Percentiles rank a stretch among this genome's conserved stretches.
Evolutionary conservation across 2,888 invertebrate species (phyloP).

Genomic region (Allolobophora icterica): DNA sequence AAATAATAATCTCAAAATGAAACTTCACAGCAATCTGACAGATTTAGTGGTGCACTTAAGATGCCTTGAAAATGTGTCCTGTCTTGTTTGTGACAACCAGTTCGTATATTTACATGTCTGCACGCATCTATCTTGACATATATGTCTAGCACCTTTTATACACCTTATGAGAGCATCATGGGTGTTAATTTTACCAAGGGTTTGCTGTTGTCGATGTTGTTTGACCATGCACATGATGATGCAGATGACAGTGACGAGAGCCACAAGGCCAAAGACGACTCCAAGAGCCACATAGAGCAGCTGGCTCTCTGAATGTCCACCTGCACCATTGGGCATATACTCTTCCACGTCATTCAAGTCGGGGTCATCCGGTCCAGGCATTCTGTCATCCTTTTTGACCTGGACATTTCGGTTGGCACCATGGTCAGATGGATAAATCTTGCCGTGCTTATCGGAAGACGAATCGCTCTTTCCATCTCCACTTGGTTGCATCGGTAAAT

Average conservation of each 20-base stretch:
- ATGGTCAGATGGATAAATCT: neutral
- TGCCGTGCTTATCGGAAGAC: neutral
- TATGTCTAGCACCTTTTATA: neutral
- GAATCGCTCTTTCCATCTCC: neutral
- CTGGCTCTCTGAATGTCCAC: slow-evolving; percentile 26
- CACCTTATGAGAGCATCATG: neutral
- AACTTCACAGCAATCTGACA: too few species aligned
- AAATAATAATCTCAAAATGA: too few species aligned
- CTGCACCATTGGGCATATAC: neutral
- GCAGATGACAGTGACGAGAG: slow-evolving; percentile 28
- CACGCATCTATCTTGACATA: neutral
- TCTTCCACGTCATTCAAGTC: slow-evolving; percentile 2
- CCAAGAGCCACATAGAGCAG: slow-evolving; percentile 30
- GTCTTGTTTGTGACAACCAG: too few species aligned
- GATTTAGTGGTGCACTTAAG: too few species aligned
- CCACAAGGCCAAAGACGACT: slow-evolving; percentile 31
- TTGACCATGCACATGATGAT: slow-evolving; percentile 28
- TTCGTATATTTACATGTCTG: neutral
- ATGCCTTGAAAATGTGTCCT: too few species aligned
- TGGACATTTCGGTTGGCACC: neutral
- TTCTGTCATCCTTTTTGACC: neutral
- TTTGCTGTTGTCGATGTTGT: slow-evolving; percentile 31
- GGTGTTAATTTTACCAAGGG: neutral
- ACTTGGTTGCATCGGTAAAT: neutral
- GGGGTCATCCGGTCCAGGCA: neutral